These are phyloP conservation scores for Acanthosepion lycidas DNA, from an alignment of 2,888 invertebrate genomes.

Conservation along the genomic window DNA sequence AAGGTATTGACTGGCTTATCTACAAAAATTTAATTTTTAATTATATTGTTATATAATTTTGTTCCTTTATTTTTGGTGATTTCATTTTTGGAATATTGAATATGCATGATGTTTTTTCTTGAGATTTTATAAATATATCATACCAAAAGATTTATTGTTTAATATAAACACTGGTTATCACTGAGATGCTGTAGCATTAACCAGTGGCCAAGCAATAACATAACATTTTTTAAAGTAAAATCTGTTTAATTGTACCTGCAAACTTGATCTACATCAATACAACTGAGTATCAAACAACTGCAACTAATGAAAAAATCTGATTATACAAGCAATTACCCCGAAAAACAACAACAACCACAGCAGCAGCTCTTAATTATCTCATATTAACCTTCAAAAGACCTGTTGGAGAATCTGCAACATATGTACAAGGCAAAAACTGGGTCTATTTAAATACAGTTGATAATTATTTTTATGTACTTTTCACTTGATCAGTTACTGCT, in stretches of 20 bases:
- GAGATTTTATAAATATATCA: no score
- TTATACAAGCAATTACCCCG: slow-evolving; percentile 1
- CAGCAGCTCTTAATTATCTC: neutral
- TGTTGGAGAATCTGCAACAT: neutral
- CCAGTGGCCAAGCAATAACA: neutral
- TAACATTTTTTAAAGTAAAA: neutral
- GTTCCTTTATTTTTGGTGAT: no score
- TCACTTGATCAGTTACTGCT: neutral
- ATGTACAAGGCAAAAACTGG: neutral
- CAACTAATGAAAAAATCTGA: slow-evolving; percentile 33
- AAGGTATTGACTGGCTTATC: no score
- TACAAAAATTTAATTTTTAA: no score
- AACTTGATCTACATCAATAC: neutral
- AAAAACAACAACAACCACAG: neutral
- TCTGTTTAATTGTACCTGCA: neutral
- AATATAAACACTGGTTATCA: neutral
- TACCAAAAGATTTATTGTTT: no score
- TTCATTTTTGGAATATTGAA: no score
- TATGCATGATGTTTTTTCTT: no score
- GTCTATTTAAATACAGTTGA: neutral
- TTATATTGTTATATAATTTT: no score
- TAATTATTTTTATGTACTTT: slow-evolving; percentile 11
- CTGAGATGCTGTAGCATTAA: neutral
- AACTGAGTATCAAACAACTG: neutral
- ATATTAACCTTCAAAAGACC: neutral